Evolutionary conservation across 1,140 invertebrate genomes (phyloP), one percentile per base, ranked within the genome.

Genomic region (Drosophila ercepeae): DNA sequence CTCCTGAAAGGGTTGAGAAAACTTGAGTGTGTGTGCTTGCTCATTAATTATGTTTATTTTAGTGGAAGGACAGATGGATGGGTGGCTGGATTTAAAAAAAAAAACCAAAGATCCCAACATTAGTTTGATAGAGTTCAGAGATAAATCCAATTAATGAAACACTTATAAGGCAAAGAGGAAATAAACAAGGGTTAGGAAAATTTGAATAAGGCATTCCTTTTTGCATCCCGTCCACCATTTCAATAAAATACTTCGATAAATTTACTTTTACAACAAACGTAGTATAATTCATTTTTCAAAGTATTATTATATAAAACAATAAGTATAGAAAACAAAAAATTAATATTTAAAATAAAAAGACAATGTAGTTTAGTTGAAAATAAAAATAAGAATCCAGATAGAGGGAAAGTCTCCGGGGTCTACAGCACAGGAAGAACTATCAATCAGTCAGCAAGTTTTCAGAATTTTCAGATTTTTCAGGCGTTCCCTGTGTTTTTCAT

Each of bases 31-130:
- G 61, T 51, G 60, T 61, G 36, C 44, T 61, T 51, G 51, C 81
- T 84, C 79, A 84, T 84, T 84, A 86, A 86, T 84, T 81, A 82
- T 83, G 76, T 73, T 63, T 61, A 81, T 60, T 16, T 44, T 63
- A 7, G 50, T 51, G 19, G 57, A 34, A 32, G 29, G 29, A 32
- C 11, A 32, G 9, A 32, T 32, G 27, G 42, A 41, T 34, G 44
- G 41, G 18, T 21, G 25, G 48, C 9, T 4, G 21, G 2, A 23
- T 6, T 11, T 11, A 9, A 3, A 16, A 9, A 23, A 16, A 39
- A 16, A 53, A 34, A 67, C 63, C 42, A 44, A 45, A 67, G 64
- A 53, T 45, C 41, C 16, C 21, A 32, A 25, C 64, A 19, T 29
- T 55, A 41, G 2, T 50, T 50, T 51, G 44, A 18, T 32, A 48